Base-by-base conservation (phyloP, 2,797 vertebrate species). In the Scomberomorus guttatus region DNA sequence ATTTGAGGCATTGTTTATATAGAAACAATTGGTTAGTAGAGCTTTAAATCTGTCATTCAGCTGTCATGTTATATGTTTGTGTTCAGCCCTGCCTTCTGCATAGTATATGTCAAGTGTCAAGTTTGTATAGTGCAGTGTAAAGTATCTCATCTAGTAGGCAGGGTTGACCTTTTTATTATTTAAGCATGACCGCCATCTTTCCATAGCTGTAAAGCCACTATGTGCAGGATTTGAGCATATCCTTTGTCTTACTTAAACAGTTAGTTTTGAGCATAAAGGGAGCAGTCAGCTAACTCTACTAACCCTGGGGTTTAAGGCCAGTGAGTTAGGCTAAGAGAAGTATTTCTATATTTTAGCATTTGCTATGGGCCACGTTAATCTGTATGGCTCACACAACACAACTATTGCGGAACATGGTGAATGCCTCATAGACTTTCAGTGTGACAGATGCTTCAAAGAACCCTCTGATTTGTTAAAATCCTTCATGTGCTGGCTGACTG, bases 361-460 rank as follows among this genome's bases (percentile, higher is more conserved):
- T 14, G 32, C 17, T 68, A 20, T 54, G 55, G 52, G 17, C 52
- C 51, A 22, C 12, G 5, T 52, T 72, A 25, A 61, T 60, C 22
- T 60, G 57, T 20, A 60, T 51, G 20, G 14, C 27, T 50, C 55
- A 59, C 56, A 70, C 68, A 46, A 50, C 32, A 44, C 24, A 56
- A 56, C 34, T 11, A 29, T 3, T 27, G 46, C 27, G 32, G 34
- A 29, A 27, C 27, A 62, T 14, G 54, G 18, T 62, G 34, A 44
- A 44, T 46, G 57, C 8, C 18, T 46, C 39, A 29, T 29, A 32
- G 18, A 18, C 46, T 44, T 46, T 27, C 42, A 48, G 20, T 46
- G 29, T 59, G 27, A 59, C 55, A 58, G 39, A 20, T 34, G 44
- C 52, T 56, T 64, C n/a, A 64, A 50, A 74, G 52, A 57, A 37